Base-by-base conservation (phyloP, 2,888 invertebrate species). In the Emmelina monodactyla region DNA sequence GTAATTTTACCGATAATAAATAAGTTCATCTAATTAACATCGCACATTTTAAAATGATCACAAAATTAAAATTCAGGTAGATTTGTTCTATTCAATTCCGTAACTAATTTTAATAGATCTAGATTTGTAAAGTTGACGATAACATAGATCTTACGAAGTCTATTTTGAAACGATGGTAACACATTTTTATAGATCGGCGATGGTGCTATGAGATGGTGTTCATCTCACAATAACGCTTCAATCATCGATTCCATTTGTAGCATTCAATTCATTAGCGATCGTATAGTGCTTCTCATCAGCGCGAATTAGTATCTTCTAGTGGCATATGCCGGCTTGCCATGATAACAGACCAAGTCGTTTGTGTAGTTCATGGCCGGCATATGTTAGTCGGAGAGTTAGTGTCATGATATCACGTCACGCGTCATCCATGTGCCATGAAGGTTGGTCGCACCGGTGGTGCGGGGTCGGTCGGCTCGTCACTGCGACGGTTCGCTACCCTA, bases 401-500 rank as follows among this genome's bases (percentile, higher is more conserved):
- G 30, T 25, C 25, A 25, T 10, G 25, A 10, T 25, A 9, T n/a
- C 11, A 10, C 9, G 19, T 19, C 35, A 40, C 34, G 43, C 41
- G 64, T 67, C 69, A 66, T 65, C 62, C 65, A 64, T 64, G 70
- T 64, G 69, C 68, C 67, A 68, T 66, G 55, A 55, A 51, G 49
- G 53, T 58, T 53, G 58, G 25, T 33, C 28, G 30, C 31, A 31
- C 14, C 14, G 14, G 34, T 31, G 16, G 33, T 22, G 25, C 16
- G 15, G 28, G 16, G 34, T 14, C n/a, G 35, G 31, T 33, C 31
- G 30, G 37, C 35, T 28, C 37, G 37, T 25, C 38, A 32, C 32
- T 32, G 10, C 38, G 30, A 16, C 34, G 14, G 34, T 22, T 25
- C 15, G 40, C n/a, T n/a, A n/a, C 40, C 39, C 39, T 40, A 50